Conservation (phyloP, 1,140 invertebrate species). For the Copidosoma floridanum region DNA sequence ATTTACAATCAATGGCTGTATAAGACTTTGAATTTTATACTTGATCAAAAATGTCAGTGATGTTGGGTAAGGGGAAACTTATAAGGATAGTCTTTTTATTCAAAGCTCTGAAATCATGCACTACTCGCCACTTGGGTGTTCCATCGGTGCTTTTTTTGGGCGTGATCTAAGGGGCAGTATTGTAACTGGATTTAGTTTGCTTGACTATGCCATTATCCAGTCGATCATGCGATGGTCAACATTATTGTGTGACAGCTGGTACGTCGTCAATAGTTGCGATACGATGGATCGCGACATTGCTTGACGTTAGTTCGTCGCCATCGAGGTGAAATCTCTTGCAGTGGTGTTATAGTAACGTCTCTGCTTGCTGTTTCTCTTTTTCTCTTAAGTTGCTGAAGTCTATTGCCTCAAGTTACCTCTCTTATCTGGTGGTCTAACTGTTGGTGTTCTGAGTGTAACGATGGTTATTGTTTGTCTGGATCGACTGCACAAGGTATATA, state of each 20-base stretch:
- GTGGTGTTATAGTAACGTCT: too few species aligned
- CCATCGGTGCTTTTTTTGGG: conserved; percentile 34
- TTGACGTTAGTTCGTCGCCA: conserved; percentile 24
- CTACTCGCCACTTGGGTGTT: conserved; percentile 29
- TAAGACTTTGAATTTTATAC: conserved; percentile 44
- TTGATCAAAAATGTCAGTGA: conserved; percentile 47
- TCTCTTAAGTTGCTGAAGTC: neutral
- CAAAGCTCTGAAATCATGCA: conserved; percentile 43
- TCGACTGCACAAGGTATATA: neutral
- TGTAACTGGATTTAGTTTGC: conserved; percentile 29
- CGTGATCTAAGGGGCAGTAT: conserved; percentile 28
- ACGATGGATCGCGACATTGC: conserved; percentile 29
- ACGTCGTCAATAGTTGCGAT: conserved; percentile 32
- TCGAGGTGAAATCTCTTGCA: conserved; percentile 9
- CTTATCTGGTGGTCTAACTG: neutral
- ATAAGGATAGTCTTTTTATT: conserved; percentile 51
- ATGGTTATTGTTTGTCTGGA: neutral
- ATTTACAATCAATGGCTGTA: conserved; percentile 48
- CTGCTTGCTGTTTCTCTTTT: too few species aligned
- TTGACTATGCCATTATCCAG: conserved; percentile 29
- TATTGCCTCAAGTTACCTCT: too few species aligned
- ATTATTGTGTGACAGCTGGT: conserved; percentile 32
- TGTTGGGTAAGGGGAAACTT: conserved; percentile 58
- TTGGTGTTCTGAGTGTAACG: neutral
- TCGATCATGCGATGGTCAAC: conserved; percentile 30